These are phyloP conservation scores for Macquaria ambigua DNA, from an alignment of 2,113 vertebrate genomes.

Conservation along the genomic window DNA sequence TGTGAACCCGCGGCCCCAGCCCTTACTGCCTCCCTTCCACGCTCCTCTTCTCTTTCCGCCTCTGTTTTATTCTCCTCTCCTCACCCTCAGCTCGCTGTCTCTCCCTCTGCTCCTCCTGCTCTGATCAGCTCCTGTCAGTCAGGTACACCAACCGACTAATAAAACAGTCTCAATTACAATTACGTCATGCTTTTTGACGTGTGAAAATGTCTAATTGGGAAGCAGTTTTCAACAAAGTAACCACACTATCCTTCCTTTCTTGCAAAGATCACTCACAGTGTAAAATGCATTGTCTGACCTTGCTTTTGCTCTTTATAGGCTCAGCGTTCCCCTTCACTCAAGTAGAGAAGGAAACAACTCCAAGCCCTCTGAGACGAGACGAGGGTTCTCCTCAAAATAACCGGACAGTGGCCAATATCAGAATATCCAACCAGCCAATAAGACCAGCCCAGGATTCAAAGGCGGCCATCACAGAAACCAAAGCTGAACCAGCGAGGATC, in stretches of 20 bases:
- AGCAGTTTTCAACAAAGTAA: background rate
- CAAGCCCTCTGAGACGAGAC: conserved; percentile 17
- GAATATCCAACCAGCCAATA: conserved; percentile 37
- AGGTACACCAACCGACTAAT: conserved; percentile 70
- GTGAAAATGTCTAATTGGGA: background rate
- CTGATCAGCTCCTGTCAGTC: conserved; percentile 47
- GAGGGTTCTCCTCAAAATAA: conserved; percentile 29
- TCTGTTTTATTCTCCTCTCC: conserved; percentile 48
- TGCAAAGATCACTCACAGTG: background rate
- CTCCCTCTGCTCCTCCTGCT: conserved; percentile 49
- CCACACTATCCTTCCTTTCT: background rate
- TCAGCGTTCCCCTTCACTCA: conserved; percentile 23
- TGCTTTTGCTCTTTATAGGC: conserved; percentile 28
- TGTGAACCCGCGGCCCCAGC: conserved; percentile 74
- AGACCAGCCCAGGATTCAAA: conserved; percentile 31
- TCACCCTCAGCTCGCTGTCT: conserved; percentile 24
- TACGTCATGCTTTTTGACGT: background rate
- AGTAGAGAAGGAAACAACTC: conserved; percentile 33
- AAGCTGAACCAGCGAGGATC: conserved; percentile 35
- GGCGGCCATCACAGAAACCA: conserved; percentile 29
- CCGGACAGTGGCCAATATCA: conserved; percentile 50
- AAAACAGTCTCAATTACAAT: background rate
- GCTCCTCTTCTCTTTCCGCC: conserved; percentile 42
- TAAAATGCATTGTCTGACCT: background rate
- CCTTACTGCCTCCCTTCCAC: conserved; percentile 41